Base-by-base conservation (phyloP, 2,797 vertebrate genomes). In the Meda fulgida region DNA sequence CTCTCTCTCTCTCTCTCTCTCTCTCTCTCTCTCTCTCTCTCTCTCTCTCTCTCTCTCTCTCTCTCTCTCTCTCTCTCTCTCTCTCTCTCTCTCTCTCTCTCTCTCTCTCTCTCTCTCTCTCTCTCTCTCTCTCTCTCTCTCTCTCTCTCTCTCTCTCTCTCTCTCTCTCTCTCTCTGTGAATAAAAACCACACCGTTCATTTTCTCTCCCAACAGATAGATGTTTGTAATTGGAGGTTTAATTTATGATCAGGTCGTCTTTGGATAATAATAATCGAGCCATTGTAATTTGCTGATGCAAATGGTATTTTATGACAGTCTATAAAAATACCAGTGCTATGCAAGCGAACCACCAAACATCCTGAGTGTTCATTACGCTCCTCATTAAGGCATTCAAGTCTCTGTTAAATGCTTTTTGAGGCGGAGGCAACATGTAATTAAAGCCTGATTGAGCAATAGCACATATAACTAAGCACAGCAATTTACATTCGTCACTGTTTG, bases 271-370 rank as follows among this genome's bases (percentile, higher is more conserved):
- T 94, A 48, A 95, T 95, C 89, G 92, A 94, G 94, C 70, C 93
- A 94, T 94, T 94, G 93, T 95, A 95, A 96, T 95, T 95, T 95
- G 94, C 94, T 95, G 94, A 95, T 94, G 94, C 94, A 94, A 96
- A 96, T 94, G 94, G 93, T 94, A 94, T 92, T 92, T 95, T 95
- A 94, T 96, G 95, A 96, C 94, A 91, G 94, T 91, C 92, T 93
- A 94, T 96, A 95, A 96, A 92, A 95, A 93, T 91, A 92, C 90
- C 86, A 58, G 93, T 92, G 94, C 93, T 93, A 93, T 94, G 93
- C 93, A 92, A 90, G 93, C 93, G 94, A 95, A 94, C 93, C 92
- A 94, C 94, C 93, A 94, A 95, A 95, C 92, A 95, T 94, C 92
- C 95, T 93, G 93, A 95, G 94, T 93, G 92, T 95, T 96, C 95